Evolutionary conservation across 2,113 vertebrate genomes (phyloP), one percentile per base, ranked within the genome.

Genomic region (Brachirus orientalis): DNA sequence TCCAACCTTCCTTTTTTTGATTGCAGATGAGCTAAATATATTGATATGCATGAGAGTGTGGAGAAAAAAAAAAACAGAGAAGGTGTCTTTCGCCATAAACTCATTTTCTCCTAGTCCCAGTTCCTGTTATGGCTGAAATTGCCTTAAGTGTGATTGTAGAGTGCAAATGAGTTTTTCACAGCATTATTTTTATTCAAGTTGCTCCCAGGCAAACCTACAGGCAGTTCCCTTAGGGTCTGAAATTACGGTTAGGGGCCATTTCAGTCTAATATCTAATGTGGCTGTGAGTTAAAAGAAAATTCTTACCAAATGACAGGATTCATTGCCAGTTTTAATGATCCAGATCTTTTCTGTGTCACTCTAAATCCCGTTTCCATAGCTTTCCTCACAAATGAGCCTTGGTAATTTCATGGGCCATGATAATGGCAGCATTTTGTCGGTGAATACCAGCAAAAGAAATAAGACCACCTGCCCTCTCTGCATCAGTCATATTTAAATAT

Each of bases 141-240:
- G 84, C 87, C 72, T 74, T 73, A 84, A 85, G 86, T 90, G 88
- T 75, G 80, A 90, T 86, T 89, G 75, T 86, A n/a, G 87, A 80
- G 78, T 70, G 72, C 14, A 72, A 88, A 87, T 78, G 72, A 87
- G 84, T 58, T 72, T 88, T 90, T 89, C 80, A 79, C 75, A 66
- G 75, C 63, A 83, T 78, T 77, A 89, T 86, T 88, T 89, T 85
- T 88, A 84, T 87, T 91, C 86, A 86, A 80, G 75, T 72, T 83
- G 79, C 72, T 86, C 72, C 59, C 72, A 62, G 89, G 83, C 85
- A 87, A 79, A 89, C 69, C 86, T 83, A 71, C 77, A 87, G 85
- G 83, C 85, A 61, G 18, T 80, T 88, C 71, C 79, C 85, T 79
- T 82, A 43, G 71, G 74, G 63, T 77, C 57, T 81, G 69, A 77